Base-by-base conservation (phyloP, 2,113 vertebrate genomes). In the Protomyctophum bolini region DNA sequence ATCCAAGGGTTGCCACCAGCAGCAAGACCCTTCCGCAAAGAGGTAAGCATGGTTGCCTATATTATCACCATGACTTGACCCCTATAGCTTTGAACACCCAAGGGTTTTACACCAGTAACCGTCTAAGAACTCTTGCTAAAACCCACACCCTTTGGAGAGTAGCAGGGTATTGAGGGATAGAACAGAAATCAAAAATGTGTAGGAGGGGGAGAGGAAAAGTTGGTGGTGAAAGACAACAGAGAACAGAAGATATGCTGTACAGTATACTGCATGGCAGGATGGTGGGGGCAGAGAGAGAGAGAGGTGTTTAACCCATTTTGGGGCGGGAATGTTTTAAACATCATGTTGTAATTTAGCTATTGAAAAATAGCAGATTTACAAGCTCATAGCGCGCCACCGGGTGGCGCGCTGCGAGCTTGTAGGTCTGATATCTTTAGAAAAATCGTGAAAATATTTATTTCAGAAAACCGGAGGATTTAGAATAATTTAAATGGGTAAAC, bases 61-160 rank as follows among this genome's bases (percentile, higher is more conserved):
- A n/a, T n/a, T n/a, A n/a, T n/a, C n/a, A 71, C 82, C 80, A 87
- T 77, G 83, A 76, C 77, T 81, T 75, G 76, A 69, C 47, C 52
- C 70, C 21, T 3, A 54, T 3, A 54, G 63, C 14, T 70, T 65
- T 60, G 15, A 70, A 49, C 58, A 77, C 63, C 75, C n/a, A n/a
- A 64, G 76, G 79, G 77, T 45, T 49, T 28, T 68, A 6, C 45
- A 60, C 51, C 66, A 21, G 21, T 8, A 7, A 56, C 58, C 73
- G 75, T 69, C 74, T 76, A 67, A 83, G 66, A 79, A 15, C 61
- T 77, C 60, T 21, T 77, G 78, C 79, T 81, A 68, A 47, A 76
- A 50, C 59, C 3, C 57, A 9, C 46, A 55, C 49, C 66, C 56
- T 56, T 82, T 82, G 78, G 72, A 80, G 21, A 21, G 21, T 21